Evolutionary conservation across 2,888 invertebrate species (phyloP).

Genomic region (Glyphotaelius pellucidus): DNA sequence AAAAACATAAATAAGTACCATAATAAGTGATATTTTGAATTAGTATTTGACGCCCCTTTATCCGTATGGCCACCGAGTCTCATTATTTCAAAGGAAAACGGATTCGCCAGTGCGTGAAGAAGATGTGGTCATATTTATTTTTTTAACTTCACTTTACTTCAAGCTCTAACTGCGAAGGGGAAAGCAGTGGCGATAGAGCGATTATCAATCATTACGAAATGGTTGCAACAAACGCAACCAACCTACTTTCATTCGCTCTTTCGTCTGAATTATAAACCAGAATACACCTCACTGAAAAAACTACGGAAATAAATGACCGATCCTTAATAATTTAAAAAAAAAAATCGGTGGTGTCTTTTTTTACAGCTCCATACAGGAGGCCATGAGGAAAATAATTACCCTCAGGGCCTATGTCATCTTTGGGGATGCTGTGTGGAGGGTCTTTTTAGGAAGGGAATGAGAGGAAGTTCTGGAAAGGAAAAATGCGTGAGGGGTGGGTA

Average conservation of each 20-base stretch:
- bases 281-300: background rate
- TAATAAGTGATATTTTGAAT: background rate
- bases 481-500: too few relatives aligned
- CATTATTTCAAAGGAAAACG: background rate
- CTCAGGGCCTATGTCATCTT: too few relatives aligned
- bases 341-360: too few relatives aligned
- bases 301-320: background rate
- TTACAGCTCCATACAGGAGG: too few relatives aligned
- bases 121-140: slow-evolving; percentile 23
- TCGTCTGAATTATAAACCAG: background rate
- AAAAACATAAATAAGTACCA: too few relatives aligned
- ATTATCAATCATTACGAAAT: slow-evolving; percentile 20
- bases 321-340: too few relatives aligned
- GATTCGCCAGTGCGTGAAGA: background rate
- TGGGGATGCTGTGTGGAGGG: too few relatives aligned
- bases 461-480: too few relatives aligned
- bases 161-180: slow-evolving; percentile 27
- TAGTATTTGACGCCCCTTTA: background rate
- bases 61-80: background rate
- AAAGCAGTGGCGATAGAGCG: slow-evolving; percentile 14
- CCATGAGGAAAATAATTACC: too few relatives aligned
- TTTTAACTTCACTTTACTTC: slow-evolving; percentile 10
- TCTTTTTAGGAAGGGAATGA: too few relatives aligned
- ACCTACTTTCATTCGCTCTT: background rate
- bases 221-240: background rate